Conservation (phyloP, 2,797 vertebrate genomes). For the Platyrinchus mystaceus region DNA sequence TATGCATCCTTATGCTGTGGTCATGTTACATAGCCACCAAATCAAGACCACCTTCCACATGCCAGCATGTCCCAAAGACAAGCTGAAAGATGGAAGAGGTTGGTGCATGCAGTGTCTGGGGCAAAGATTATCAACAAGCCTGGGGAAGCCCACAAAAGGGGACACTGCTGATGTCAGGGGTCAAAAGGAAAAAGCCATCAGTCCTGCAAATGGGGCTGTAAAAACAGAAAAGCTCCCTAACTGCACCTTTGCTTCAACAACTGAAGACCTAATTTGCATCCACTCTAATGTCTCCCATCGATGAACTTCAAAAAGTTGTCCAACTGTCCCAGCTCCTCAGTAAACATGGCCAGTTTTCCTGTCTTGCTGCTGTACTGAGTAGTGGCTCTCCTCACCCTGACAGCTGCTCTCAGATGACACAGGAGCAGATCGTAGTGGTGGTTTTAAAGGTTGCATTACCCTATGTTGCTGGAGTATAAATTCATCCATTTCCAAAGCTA, state of each 20-base stretch:
- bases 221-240: background rate
- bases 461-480: background rate
- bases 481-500: background rate
- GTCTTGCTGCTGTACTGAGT: background rate
- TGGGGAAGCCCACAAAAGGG: background rate
- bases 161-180: background rate
- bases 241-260: background rate
- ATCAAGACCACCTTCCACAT: background rate
- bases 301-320: background rate
- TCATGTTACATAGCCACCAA: background rate
- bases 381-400: background rate
- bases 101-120: rapidly evolving
- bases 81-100: background rate
- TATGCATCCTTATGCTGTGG: rapidly evolving
- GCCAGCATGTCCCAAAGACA: background rate
- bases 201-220: background rate
- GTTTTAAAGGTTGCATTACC: background rate
- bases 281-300: background rate
- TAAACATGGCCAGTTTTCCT: background rate
- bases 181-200: background rate
- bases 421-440: background rate
- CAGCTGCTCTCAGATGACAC: background rate
- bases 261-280: background rate
- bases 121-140: background rate
- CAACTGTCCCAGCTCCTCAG: background rate